Percentiles rank a stretch among this genome's conserved stretches.
Conservation (phyloP, 2,113 vertebrate species). For the Falcunculus frontatus region DNA sequence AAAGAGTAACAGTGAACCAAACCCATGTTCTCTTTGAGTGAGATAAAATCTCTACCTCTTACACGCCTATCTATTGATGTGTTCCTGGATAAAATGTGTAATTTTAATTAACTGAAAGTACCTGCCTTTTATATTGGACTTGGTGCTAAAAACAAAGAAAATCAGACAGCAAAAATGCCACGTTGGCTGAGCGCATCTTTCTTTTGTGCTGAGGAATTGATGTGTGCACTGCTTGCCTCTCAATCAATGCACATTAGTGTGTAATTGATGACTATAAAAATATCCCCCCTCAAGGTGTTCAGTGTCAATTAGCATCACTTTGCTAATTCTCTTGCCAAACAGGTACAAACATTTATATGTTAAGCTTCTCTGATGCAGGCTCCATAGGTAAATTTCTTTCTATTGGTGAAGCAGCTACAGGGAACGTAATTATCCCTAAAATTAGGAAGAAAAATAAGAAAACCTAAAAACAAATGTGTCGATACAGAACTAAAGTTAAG, state of each 20-base stretch:
- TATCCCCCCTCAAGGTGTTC: not conserved
- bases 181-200: not conserved
- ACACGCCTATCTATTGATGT: constrained; percentile 47
- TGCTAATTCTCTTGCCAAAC: not conserved
- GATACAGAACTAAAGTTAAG: not conserved
- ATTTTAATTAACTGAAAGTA: constrained; percentile 55
- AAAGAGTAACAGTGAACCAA: constrained; percentile 53
- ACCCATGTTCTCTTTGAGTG: constrained; percentile 49
- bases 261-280: not conserved
- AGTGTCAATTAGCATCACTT: not conserved
- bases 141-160: not conserved
- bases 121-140: constrained; percentile 4
- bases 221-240: not conserved
- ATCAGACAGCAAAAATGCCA: not conserved
- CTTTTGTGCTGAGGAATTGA: not conserved
- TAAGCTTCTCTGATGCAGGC: not conserved
- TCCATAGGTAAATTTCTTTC: not conserved
- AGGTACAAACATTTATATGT: not conserved
- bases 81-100: constrained; percentile 47
- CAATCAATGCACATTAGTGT: constrained; percentile 15
- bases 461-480: not conserved
- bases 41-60: constrained; percentile 51
- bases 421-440: not conserved
- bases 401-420: not conserved
- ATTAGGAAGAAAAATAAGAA: not conserved